Evolutionary conservation across 2,113 vertebrate species (phyloP), one percentile per base, ranked within the genome.

Genomic region (Promerops cafer): DNA sequence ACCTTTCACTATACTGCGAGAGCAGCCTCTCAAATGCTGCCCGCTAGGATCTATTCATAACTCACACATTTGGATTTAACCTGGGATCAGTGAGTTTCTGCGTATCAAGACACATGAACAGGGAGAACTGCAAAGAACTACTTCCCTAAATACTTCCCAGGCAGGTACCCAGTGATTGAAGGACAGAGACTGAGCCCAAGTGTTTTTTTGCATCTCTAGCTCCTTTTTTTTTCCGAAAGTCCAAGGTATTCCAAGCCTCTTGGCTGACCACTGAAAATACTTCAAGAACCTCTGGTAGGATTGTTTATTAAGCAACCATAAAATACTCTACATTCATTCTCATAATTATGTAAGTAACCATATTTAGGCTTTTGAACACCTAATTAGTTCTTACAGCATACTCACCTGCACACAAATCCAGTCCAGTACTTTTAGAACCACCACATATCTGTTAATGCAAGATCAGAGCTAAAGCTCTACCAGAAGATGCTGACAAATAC

Each of bases 181-280:
- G 10, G 23, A 64, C 7, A 65, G 13, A 42, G 9, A 86, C 7
- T 3, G 0, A 33, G 30, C 1, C 5, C 1, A 1, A 1, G 18
- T 35, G 42, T 52, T 53, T 21, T 63, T 69, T 84, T 63, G 12
- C 9, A 63, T 13, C 20, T 63, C 45, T 44, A 80, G 42, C 26
- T 40, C 7, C 20, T 39, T 53, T 56, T 53, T 56, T 82, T 28
- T 4, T 6, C n/a, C n/a, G 6, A 0, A 56, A 45, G 13, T 45
- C 20, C 4, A 17, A 56, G 10, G 21, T 30, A 16, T 56, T 63
- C 10, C 69, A 59, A 76, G 31, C 11, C 63, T 74, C 63, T 15
- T 10, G 4, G 9, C 30, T 52, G 16, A 66, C 27, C 16, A 18
- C 0, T 28, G 11, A 74, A 94, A 87, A 74, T 24, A 77, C 4